phyloP scores from a whole-genome alignment of 2,797 vertebrate genomes.

The Aplochiton taeniatus region DNA sequence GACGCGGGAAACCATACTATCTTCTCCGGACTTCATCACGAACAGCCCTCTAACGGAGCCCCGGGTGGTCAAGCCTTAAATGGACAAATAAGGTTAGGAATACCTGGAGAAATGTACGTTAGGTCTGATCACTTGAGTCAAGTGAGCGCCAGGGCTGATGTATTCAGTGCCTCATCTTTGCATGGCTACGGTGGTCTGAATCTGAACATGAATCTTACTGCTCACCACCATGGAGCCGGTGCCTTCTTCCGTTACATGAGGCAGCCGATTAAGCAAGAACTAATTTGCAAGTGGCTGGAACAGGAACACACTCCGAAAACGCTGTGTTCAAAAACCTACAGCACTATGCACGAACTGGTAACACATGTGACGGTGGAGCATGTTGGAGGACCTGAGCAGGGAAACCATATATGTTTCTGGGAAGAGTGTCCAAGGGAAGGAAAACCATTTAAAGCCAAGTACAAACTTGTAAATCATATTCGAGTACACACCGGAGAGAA shows the following conservation, averaged over 20 bases:
- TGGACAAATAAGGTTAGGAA: slow-evolving; percentile 97
- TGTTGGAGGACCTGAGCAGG: slow-evolving; percentile 94
- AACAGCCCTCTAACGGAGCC: slow-evolving; percentile 88
- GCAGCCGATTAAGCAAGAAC: slow-evolving; percentile 97
- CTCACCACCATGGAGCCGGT: slow-evolving; percentile 87
- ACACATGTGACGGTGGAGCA: slow-evolving; percentile 97
- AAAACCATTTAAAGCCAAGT: slow-evolving; percentile 98
- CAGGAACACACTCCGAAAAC: slow-evolving; percentile 85
- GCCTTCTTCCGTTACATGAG: slow-evolving; percentile 98
- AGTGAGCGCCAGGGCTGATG: slow-evolving; percentile 91
- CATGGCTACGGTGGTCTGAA: slow-evolving; percentile 92
- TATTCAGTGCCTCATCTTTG: slow-evolving; percentile 88
- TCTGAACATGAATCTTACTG: slow-evolving; percentile 91
- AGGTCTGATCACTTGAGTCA: slow-evolving; percentile 94
- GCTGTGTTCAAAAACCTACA: slow-evolving; percentile 95
- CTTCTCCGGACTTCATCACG: slow-evolving; percentile 92
- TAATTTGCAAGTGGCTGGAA: slow-evolving; percentile 97
- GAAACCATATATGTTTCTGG: slow-evolving; percentile 95
- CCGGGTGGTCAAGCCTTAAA: slow-evolving; percentile 91
- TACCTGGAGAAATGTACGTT: slow-evolving; percentile 98
- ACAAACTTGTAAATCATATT: slow-evolving; percentile 99
- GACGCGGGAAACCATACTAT: slow-evolving; percentile 88
- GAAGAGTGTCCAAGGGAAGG: slow-evolving; percentile 97
- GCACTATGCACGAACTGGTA: slow-evolving; percentile 96
- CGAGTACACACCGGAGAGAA: slow-evolving; percentile 98